Conservation (phyloP, 2,797 vertebrate genomes). For the Coranthus polyacanthus region DNA sequence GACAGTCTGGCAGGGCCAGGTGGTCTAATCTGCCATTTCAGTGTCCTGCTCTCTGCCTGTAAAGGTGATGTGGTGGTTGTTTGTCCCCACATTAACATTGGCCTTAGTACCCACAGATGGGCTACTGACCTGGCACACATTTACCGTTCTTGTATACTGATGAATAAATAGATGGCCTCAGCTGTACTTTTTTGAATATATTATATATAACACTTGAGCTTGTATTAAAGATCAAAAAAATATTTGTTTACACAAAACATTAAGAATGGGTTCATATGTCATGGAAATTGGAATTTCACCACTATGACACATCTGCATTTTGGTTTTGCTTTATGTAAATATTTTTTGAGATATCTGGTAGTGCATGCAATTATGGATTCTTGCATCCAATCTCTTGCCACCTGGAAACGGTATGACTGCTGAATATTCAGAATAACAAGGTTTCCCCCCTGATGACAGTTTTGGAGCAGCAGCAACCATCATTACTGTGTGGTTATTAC, state of each 20-base stretch:
- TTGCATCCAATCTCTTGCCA: slow-evolving; percentile 51
- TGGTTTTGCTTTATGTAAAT: slow-evolving; percentile 4
- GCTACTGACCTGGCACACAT: not conserved
- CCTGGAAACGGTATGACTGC: slow-evolving; percentile 44
- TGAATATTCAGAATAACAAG: slow-evolving; percentile 66
- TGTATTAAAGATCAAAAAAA: slow-evolving; percentile 10
- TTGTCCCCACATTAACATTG: slow-evolving; percentile 54
- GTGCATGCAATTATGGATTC: slow-evolving; percentile 42
- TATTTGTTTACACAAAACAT: not conserved
- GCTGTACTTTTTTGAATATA: not conserved
- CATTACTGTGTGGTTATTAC: slow-evolving; percentile 44
- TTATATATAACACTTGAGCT: not conserved
- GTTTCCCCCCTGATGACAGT: slow-evolving; percentile 55
- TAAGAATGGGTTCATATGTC: not conserved
- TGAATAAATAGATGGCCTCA: slow-evolving; percentile 18
- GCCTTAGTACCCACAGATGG: slow-evolving; percentile 38
- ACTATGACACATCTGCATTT: too few relatives aligned
- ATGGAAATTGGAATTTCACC: not conserved
- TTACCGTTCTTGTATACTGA: slow-evolving; percentile 28
- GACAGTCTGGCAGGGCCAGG: slow-evolving; percentile 71
- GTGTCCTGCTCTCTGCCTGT: slow-evolving; percentile 46
- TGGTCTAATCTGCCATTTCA: slow-evolving; percentile 67
- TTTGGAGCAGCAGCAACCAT: slow-evolving; percentile 49
- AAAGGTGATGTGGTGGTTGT: slow-evolving; percentile 41
- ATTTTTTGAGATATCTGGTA: slow-evolving; percentile 18